Conservation (phyloP, 30 jellyfish, hydroid and myxozoan genomes). For the Turritopsis rubra region DNA sequence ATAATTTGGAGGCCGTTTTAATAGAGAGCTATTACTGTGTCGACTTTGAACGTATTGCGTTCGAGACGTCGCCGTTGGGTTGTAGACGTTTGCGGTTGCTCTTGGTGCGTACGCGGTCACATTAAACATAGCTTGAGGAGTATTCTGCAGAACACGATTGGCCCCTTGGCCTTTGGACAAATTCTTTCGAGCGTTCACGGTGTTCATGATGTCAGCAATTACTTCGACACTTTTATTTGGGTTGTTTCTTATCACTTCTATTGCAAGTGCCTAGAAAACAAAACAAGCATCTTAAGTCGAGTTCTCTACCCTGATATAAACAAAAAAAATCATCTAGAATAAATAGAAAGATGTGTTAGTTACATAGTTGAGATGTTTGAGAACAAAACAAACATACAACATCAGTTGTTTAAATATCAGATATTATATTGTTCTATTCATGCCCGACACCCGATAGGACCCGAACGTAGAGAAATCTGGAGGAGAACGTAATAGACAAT, state of each 20-base stretch:
- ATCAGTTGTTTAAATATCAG: neutral
- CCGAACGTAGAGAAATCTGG: neutral
- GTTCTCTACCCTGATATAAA: neutral
- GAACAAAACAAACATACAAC: neutral
- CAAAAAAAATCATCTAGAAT: neutral
- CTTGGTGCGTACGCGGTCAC: neutral
- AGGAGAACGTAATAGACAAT: neutral
- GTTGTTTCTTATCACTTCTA: constrained; percentile 59
- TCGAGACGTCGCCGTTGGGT: neutral
- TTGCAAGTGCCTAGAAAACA: constrained; percentile 62
- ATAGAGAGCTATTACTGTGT: neutral
- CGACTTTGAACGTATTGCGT: neutral
- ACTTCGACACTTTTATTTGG: constrained; percentile 72
- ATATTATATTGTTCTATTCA: neutral
- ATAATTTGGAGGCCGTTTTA: neutral
- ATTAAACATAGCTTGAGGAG: neutral
- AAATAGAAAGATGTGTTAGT: neutral
- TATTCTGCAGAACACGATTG: neutral
- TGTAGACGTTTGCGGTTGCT: neutral
- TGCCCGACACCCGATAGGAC: neutral
- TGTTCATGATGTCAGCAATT: constrained; percentile 67
- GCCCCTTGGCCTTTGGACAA: neutral
- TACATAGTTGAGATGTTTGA: neutral
- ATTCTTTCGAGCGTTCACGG: constrained; percentile 16
- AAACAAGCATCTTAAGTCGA: neutral